Conservation (phyloP, 1,140 invertebrate genomes). For the Zaprionus davidi region DNA sequence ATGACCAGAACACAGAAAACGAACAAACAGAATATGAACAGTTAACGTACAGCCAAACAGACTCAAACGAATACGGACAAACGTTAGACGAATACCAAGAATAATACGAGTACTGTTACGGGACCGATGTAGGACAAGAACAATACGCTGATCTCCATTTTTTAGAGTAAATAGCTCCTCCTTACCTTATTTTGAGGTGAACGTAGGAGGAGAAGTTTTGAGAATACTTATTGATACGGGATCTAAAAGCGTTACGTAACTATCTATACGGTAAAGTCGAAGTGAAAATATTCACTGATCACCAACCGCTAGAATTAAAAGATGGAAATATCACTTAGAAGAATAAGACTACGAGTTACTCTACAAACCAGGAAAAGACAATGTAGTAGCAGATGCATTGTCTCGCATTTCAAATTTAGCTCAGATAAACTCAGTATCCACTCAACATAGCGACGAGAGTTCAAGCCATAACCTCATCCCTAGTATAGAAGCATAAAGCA, state of each 20-base stretch:
- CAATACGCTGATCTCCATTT: slow-evolving; percentile 8
- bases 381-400: slow-evolving; percentile 55
- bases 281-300: neutral
- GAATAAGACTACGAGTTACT: slow-evolving; percentile 37
- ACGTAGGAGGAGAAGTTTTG: slow-evolving; percentile 11
- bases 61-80: slow-evolving; percentile 13
- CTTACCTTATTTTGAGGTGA: slow-evolving; percentile 26
- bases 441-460: slow-evolving; percentile 40
- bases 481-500: slow-evolving; percentile 18
- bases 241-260: too few relatives aligned
- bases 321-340: too few relatives aligned
- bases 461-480: slow-evolving; percentile 23
- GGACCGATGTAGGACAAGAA: neutral
- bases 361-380: slow-evolving; percentile 69
- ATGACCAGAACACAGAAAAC: slow-evolving; percentile 8
- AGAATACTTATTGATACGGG: too few relatives aligned
- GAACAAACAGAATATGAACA: slow-evolving; percentile 17
- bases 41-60: slow-evolving; percentile 4
- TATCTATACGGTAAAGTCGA: neutral
- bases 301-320: slow-evolving; percentile 74
- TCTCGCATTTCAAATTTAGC: slow-evolving; percentile 18
- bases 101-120: slow-evolving; percentile 11
- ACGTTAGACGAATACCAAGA: slow-evolving; percentile 17
- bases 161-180: slow-evolving; percentile 17
- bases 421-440: slow-evolving; percentile 23